Percentiles rank a stretch among this genome's conserved stretches.
Evolutionary conservation across 2,113 vertebrate species (phyloP).

Genomic region (Cryptomyrus ogoouensis): DNA sequence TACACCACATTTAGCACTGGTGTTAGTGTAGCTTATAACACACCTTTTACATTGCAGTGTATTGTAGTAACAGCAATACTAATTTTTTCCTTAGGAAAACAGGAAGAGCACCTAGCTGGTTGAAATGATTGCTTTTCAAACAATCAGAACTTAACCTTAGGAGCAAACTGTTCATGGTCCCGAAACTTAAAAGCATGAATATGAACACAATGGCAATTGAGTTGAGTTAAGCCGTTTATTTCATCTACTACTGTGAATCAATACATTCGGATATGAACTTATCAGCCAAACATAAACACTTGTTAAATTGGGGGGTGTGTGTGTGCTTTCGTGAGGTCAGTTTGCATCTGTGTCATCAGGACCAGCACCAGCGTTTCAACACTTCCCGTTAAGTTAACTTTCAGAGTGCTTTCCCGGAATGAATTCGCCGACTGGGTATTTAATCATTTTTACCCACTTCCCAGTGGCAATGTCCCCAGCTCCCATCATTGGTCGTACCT

Average conservation of each 20-base stretch:
- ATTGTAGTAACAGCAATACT: background rate
- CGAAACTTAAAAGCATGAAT: background rate
- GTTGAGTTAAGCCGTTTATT: background rate
- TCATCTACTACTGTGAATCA: background rate
- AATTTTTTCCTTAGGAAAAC: background rate
- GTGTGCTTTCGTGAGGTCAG: background rate
- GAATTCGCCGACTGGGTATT: background rate
- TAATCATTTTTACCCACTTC: constrained; percentile 29
- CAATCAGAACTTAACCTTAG: background rate
- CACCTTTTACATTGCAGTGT: background rate
- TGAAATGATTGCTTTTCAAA: background rate
- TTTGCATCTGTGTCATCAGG: background rate
- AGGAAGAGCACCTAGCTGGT: background rate
- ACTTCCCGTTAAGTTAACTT: background rate
- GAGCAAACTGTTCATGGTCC: background rate
- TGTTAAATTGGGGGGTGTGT: background rate
- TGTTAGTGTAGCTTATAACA: background rate
- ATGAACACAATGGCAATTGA: background rate
- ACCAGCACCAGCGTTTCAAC: background rate
- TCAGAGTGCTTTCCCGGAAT: constrained; percentile 18
- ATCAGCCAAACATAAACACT: background rate
- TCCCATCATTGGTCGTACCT: constrained; percentile 31
- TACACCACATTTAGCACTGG: background rate
- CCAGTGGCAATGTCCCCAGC: constrained; percentile 22
- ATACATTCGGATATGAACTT: background rate